Evolutionary conservation across 2,797 vertebrate species (phyloP).

Genomic region (Emydoidea blandingii): DNA sequence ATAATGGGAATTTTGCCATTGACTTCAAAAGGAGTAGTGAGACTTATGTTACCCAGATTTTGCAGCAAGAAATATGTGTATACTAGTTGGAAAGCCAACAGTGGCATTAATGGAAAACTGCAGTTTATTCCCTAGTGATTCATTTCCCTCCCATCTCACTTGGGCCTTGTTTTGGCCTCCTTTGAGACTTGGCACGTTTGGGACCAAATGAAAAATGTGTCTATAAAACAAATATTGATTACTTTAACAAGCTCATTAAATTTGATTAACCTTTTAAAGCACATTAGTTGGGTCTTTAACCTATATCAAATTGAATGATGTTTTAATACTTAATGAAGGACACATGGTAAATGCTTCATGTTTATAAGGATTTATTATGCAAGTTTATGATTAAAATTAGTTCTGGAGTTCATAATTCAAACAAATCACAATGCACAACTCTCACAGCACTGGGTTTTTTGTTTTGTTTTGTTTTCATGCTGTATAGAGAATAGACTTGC

Average conservation of each 20-base stretch:
- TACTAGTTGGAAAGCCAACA: conserved; percentile 50
- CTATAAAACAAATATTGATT: conserved; percentile 73
- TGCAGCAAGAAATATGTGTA: conserved; percentile 55
- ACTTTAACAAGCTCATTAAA: conserved; percentile 70
- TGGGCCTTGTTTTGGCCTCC: conserved; percentile 27
- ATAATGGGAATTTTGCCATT: conserved; percentile 22
- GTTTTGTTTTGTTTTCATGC: neutral
- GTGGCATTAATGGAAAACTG: conserved; percentile 58
- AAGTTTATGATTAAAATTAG: conserved; percentile 21
- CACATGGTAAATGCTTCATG: conserved; percentile 25
- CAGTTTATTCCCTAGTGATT: conserved; percentile 38
- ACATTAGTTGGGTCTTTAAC: conserved; percentile 50
- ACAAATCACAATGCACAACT: neutral
- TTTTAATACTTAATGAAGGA: conserved; percentile 37
- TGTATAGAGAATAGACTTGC: neutral
- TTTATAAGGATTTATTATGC: neutral
- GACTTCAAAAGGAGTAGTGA: neutral
- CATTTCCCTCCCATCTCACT: conserved; percentile 55
- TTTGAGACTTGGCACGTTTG: conserved; percentile 47
- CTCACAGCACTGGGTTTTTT: neutral
- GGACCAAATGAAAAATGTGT: conserved; percentile 65
- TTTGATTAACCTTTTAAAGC: conserved; percentile 72
- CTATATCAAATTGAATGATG: conserved; percentile 48
- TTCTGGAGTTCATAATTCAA: conserved; percentile 17
- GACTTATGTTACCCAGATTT: neutral